phyloP scores from a whole-genome alignment of 2,797 vertebrate genomes.

The Sarcoramphus papa region DNA sequence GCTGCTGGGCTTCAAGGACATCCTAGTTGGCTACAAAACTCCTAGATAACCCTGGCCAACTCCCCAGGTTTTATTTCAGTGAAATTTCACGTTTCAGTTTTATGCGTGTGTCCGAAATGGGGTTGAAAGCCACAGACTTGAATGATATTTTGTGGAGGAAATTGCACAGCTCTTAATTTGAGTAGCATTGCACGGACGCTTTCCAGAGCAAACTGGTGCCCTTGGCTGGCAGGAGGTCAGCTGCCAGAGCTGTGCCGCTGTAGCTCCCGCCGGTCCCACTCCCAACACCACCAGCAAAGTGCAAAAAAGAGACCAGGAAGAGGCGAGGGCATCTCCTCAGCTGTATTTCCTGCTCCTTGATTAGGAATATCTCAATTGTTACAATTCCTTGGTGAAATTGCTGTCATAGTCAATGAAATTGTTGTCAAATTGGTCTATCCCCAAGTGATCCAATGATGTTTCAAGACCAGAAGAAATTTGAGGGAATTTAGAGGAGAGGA shows the following conservation, averaged over 20 bases:
- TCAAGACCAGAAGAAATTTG: background rate
- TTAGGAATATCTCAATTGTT: background rate
- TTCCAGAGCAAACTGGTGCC: background rate
- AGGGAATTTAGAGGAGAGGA: background rate
- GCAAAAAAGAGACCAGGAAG: background rate
- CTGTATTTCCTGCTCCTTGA: background rate
- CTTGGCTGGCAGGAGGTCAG: background rate
- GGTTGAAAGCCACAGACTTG: background rate
- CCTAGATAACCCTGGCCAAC: background rate
- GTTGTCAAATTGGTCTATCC: background rate
- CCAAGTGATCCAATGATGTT: background rate
- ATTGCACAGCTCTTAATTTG: background rate
- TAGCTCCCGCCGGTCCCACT: rapidly evolving
- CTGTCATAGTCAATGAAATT: background rate
- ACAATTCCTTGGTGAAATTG: background rate
- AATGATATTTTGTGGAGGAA: background rate
- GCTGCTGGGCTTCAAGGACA: background rate
- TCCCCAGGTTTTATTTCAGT: background rate
- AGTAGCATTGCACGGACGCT: background rate
- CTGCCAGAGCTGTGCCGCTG: background rate
- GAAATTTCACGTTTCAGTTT: background rate
- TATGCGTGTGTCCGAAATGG: background rate
- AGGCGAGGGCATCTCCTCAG: background rate
- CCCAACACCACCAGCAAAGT: background rate
- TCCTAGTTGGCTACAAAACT: background rate